These are phyloP conservation scores for Syrrhaptes paradoxus DNA, from an alignment of 2,113 vertebrate genomes.

Conservation along the genomic window DNA sequence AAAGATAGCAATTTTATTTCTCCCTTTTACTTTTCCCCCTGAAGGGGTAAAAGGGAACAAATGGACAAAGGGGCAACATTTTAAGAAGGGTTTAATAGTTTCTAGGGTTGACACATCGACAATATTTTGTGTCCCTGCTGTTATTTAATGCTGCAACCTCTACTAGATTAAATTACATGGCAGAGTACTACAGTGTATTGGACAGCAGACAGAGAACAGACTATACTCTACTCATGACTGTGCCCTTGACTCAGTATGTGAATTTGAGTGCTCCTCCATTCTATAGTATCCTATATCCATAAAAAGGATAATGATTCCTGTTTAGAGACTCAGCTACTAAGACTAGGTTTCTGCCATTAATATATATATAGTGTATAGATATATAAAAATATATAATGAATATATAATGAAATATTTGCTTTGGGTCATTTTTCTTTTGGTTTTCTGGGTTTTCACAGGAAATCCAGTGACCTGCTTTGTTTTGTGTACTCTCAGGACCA, in stretches of 20 bases:
- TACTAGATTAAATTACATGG: slow-evolving; percentile 19
- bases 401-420: not conserved
- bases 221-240: not conserved
- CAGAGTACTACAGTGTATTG: not conserved
- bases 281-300: not conserved
- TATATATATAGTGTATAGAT: too few species aligned
- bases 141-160: slow-evolving; percentile 9
- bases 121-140: slow-evolving; percentile 15
- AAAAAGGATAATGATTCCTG: not conserved
- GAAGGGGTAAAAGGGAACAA: not conserved
- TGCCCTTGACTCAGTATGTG: not conserved
- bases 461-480: not conserved
- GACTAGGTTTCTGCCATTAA: not conserved
- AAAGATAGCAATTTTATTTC: not conserved
- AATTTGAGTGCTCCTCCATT: not conserved
- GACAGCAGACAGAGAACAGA: not conserved
- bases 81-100: not conserved
- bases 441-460: not conserved
- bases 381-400: not conserved
- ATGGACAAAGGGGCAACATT: not conserved
- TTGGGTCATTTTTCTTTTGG: not conserved
- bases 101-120: not conserved
- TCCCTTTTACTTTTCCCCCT: not conserved
- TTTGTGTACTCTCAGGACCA: not conserved
- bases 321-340: not conserved